Evolutionary conservation across 2,113 vertebrate species (phyloP), one percentile per base, ranked within the genome.

Genomic region (Hucho hucho): DNA sequence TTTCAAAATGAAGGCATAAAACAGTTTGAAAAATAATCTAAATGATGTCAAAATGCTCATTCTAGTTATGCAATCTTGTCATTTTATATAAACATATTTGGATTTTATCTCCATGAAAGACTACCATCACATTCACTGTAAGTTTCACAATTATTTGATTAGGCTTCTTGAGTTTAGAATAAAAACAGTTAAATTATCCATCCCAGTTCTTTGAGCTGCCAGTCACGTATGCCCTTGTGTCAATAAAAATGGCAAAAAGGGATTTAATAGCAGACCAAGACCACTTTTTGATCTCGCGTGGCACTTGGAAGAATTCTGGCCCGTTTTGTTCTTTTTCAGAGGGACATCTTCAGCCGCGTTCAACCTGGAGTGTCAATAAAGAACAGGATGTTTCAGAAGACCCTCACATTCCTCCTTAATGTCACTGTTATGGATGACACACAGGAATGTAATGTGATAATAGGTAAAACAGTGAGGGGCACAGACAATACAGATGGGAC

Each of bases 371-470:
- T 43, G 76, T 67, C 87, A 87, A 89, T 81, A 80, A 80, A 82
- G n/a, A 78, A 71, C 81, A 86, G 85, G 79, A 88, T 88, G 80
- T 84, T 75, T 74, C n/a, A 67, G 80, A 68, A 83, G 74, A 14
- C 22, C n/a, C 53, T 49, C 69, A 82, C 72, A 74, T 79, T 81
- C 49, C 70, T 75, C 28, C 3, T 22, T 58, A n/a, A 65, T 69
- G 70, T 73, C 70, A 14, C 68, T 32, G 70, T 72, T 71, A 29
- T 47, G 58, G 56, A 68, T 73, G 67, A 74, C 73, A 25, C 73
- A 76, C 69, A 80, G 80, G 84, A 88, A 88, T 87, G 81, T 53
- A 74, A 83, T 75, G 80, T 49, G 29, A 87, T 78, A 88, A 88
- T 77, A 73, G 73, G 70, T 80, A 73, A 79, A 67, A 64, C 76